phyloP scores from a whole-genome alignment of 2,888 invertebrate genomes.

The Diarsia rubi region DNA sequence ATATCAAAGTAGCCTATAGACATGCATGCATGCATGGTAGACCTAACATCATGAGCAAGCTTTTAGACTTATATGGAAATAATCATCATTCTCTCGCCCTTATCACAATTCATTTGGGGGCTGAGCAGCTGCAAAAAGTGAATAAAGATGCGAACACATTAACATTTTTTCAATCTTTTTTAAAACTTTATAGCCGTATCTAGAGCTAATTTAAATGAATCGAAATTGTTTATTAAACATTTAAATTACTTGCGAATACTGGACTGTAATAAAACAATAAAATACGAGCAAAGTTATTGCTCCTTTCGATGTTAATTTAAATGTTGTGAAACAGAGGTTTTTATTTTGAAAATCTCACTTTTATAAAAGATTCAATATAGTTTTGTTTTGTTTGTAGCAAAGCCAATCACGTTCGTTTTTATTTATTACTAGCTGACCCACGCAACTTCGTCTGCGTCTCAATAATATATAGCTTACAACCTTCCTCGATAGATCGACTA shows the following conservation, averaged over 20 bases:
- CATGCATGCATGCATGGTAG: no score
- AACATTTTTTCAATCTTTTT: constrained; percentile 36
- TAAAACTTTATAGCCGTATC: constrained; percentile 29
- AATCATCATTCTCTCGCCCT: no score
- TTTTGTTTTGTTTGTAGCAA: constrained; percentile 65
- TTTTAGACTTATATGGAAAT: no score
- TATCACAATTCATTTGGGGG: no score
- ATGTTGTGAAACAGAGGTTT: constrained; percentile 23
- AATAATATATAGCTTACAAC: no score
- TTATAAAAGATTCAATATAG: constrained; percentile 53
- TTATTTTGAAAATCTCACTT: constrained; percentile 50
- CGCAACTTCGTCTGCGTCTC: no score
- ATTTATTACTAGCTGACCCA: no score
- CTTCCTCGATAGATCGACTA: no score
- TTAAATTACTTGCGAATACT: constrained; percentile 22
- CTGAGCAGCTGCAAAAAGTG: no score
- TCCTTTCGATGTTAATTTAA: constrained; percentile 15
- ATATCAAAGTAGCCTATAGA: no score
- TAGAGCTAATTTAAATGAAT: constrained; percentile 37
- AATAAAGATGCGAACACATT: neutral
- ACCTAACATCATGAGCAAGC: no score
- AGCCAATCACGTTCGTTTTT: constrained; percentile 79
- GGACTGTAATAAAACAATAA: constrained; percentile 25
- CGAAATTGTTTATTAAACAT: constrained; percentile 28
- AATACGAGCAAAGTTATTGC: constrained; percentile 19